Base-by-base conservation (phyloP, 2,888 invertebrate genomes). In the Caenorhabditis sp. region DNA sequence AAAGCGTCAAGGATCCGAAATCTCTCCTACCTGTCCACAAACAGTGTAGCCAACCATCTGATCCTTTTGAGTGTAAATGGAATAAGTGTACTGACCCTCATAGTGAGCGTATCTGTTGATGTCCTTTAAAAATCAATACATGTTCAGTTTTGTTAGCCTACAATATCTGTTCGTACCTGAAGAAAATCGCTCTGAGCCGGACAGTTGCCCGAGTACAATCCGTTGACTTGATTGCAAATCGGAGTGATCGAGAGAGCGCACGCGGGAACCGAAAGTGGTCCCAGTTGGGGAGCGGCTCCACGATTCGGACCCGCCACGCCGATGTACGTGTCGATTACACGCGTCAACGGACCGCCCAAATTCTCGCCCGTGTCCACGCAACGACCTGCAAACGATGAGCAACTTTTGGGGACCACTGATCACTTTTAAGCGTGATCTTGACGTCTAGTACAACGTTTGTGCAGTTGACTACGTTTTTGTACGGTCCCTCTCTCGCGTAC, bases 221-320 rank as follows among this genome's bases (percentile, higher is more conserved):
- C 88, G 35, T 84, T 88, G 8, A 83, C 76, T 15, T 76, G 71
- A 27, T 84, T 83, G 46, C 84, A 84, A 35, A 84, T 74, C 2
- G 85, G 85, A 8, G 81, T 68, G 8, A 84, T 76, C 20, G 83
- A 79, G 35, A 88, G 78, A 11, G 84, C 84, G 63, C 88, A 88
- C 6, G 85, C 88, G 6, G 88, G 88, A 26, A 88, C 63, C 7
- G 83, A 79, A 7, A 88, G 48, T 6, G 83, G 86, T 13, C 82
- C 88, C 13, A 82, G 66, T 78, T 87, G 86, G 6, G 82, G 85
- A 7, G 81, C 63, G 8, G 87, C 85, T 35, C 88, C 88, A 43
- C 86, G 88, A 56, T 88, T 88, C 15, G 88, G 88, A 9, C 88
- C 88, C 0, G 88, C 88, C 2, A 88, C 86, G 1, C 87, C 88